These are phyloP conservation scores for Erinaceus europaeus DNA, from an alignment of 2,113 vertebrate genomes.

Conservation along the genomic window DNA sequence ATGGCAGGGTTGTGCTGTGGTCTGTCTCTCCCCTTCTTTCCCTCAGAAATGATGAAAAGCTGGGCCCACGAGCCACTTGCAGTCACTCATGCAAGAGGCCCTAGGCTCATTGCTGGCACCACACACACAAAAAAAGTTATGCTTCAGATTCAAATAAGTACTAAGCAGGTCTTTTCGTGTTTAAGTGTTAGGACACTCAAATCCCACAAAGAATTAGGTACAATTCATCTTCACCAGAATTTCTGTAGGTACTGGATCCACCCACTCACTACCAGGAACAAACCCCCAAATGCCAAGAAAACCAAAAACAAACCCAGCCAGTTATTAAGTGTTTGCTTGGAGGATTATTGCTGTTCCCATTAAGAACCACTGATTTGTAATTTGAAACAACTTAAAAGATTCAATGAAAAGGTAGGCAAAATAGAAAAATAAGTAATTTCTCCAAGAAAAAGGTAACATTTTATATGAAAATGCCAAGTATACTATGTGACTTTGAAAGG, in stretches of 20 bases:
- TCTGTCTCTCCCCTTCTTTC: too few species aligned
- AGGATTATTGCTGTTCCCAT: fast-evolving
- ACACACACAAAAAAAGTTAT: background rate
- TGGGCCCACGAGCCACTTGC: too few species aligned
- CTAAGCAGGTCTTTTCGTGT: background rate
- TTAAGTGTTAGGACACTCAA: background rate
- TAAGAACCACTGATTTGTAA: background rate
- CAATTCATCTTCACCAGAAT: background rate
- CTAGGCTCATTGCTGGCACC: too few species aligned
- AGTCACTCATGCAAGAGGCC: too few species aligned
- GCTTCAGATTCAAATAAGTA: background rate
- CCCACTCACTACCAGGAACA: background rate
- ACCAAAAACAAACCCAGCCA: background rate
- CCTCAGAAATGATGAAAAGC: too few species aligned
- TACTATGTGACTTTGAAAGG: background rate
- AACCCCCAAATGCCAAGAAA: background rate
- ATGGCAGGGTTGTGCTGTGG: too few species aligned
- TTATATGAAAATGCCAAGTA: background rate
- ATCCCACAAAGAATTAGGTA: background rate
- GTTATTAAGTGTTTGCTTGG: background rate
- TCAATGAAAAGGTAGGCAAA: background rate
- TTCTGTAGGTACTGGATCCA: background rate
- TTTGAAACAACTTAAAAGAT: background rate
- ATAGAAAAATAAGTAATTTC: background rate
- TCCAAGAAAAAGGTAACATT: background rate